These are phyloP conservation scores for Eupsilia transversa DNA, from an alignment of 2,888 invertebrate species.

Conservation along the genomic window DNA sequence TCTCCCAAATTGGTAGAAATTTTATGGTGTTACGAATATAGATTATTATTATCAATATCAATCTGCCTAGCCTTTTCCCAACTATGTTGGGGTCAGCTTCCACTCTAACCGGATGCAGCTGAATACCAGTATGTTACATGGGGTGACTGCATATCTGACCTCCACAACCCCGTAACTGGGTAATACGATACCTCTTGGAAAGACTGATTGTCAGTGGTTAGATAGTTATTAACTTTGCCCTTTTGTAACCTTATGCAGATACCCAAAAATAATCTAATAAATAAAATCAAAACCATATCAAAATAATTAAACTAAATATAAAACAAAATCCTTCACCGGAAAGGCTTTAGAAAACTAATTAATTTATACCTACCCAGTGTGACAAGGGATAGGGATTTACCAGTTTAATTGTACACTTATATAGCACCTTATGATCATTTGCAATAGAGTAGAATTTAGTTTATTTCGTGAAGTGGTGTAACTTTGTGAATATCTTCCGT, in stretches of 20 bases:
- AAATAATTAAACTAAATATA: conserved; percentile 52
- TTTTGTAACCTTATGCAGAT: neutral
- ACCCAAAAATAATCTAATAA: neutral
- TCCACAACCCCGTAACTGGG: no score
- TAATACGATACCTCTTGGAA: no score
- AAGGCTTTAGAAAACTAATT: conserved; percentile 71
- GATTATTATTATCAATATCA: neutral
- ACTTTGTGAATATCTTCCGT: conserved; percentile 57
- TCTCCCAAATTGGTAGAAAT: neutral
- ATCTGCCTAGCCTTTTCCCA: no score
- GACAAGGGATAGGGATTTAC: conserved; percentile 65
- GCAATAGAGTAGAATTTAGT: conserved; percentile 39
- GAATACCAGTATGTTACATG: no score
- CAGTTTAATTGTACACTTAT: conserved; percentile 31
- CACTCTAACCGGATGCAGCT: no score
- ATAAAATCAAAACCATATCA: conserved; percentile 16
- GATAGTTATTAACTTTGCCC: neutral
- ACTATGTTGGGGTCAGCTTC: no score
- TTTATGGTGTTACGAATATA: neutral
- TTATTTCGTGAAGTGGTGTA: conserved; percentile 3
- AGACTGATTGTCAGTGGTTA: no score
- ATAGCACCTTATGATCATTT: conserved; percentile 25
- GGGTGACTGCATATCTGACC: no score
- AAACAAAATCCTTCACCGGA: conserved; percentile 48
- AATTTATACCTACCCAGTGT: conserved; percentile 68